Conservation (phyloP, 1,140 invertebrate genomes). For the Antheraea mylitta region DNA sequence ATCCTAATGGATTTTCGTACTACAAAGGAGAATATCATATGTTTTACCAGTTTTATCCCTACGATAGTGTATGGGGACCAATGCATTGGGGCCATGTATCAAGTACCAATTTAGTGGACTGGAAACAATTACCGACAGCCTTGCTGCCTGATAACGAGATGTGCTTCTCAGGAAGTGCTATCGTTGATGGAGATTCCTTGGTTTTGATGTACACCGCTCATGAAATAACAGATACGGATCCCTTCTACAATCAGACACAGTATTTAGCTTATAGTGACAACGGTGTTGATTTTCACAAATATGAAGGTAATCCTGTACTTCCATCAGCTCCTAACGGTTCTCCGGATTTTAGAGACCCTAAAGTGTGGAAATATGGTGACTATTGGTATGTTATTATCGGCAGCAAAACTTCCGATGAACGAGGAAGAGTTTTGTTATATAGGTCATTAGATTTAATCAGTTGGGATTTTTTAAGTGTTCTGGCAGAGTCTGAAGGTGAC, state of each 20-base stretch:
- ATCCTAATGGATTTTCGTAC: slow-evolving; percentile 70
- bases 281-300: slow-evolving; percentile 62
- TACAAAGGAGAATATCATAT: slow-evolving; percentile 65
- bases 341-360: slow-evolving; percentile 72
- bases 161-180: slow-evolving; percentile 69
- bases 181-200: slow-evolving; percentile 47
- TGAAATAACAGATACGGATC: slow-evolving; percentile 33
- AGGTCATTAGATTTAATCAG: slow-evolving; percentile 55
- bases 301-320: slow-evolving; percentile 62
- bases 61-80: slow-evolving; percentile 57
- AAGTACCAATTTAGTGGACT: slow-evolving; percentile 61
- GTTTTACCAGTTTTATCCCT: slow-evolving; percentile 71
- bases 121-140: slow-evolving; percentile 65
- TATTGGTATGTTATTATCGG: slow-evolving; percentile 67
- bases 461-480: slow-evolving; percentile 64
- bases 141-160: slow-evolving; percentile 64
- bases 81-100: slow-evolving; percentile 71
- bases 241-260: slow-evolving; percentile 58
- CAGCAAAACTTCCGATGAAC: slow-evolving; percentile 54
- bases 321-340: slow-evolving; percentile 44
- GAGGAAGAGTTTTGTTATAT: slow-evolving; percentile 62
- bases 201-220: slow-evolving; percentile 67
- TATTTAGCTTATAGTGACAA: slow-evolving; percentile 63
- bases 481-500: slow-evolving; percentile 57
- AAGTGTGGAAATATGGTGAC: slow-evolving; percentile 64